Percentiles rank a stretch among this genome's conserved stretches.
Evolutionary conservation across 2,888 invertebrate species (phyloP).

Genomic region (Epirrita christyi): DNA sequence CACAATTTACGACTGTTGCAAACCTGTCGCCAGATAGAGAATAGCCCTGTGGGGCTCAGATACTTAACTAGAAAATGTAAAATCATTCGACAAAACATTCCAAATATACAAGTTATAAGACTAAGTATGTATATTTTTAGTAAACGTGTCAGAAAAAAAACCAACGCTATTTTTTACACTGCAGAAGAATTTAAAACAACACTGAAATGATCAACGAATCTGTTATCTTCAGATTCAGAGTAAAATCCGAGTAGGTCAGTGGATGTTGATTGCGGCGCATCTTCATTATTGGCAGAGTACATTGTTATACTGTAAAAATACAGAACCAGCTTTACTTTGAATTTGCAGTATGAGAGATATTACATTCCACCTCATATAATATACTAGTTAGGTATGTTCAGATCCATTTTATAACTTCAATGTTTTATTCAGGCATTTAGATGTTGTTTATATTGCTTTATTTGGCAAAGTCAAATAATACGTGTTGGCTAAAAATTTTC

Average conservation of each 20-base stretch:
- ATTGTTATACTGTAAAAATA: neutral
- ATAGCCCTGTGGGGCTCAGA: no score
- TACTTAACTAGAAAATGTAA: no score
- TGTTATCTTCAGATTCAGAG: neutral
- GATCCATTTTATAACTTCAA: slow-evolving; percentile 2
- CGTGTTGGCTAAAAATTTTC: slow-evolving; percentile 49
- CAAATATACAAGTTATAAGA: no score
- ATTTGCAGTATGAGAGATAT: neutral
- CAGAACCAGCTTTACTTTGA: neutral
- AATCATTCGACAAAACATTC: no score
- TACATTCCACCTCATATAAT: neutral
- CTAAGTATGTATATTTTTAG: no score
- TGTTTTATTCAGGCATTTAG: slow-evolving; percentile 5
- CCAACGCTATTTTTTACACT: neutral
- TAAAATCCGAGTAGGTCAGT: neutral
- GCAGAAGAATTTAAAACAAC: neutral
- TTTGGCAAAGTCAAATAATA: slow-evolving; percentile 42
- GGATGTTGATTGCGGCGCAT: slow-evolving; percentile 1
- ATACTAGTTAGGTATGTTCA: slow-evolving; percentile 2
- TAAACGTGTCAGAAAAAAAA: neutral
- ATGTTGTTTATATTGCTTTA: slow-evolving; percentile 1
- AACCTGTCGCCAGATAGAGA: no score
- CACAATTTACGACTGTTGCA: no score
- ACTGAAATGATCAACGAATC: neutral
- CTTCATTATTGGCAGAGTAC: neutral